Evolutionary conservation across 2,113 vertebrate species (phyloP).

Genomic region (Calyptomena viridis): DNA sequence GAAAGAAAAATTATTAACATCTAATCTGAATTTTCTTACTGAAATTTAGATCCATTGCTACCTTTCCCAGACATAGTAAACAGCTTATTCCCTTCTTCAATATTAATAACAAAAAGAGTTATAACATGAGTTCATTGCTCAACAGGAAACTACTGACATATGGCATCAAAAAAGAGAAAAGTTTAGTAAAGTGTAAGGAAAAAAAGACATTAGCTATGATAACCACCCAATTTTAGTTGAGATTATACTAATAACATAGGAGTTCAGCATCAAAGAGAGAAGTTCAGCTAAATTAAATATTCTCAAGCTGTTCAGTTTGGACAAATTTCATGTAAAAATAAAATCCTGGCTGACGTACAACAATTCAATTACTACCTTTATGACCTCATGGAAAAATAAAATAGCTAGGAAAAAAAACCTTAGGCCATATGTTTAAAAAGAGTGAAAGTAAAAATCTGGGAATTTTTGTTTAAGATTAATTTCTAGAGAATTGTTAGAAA

Average conservation of each 20-base stretch:
- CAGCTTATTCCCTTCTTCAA: not conserved
- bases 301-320: not conserved
- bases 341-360: not conserved
- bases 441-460: not conserved
- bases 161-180: not conserved
- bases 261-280: not conserved
- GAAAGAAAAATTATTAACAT: not conserved
- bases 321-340: not conserved
- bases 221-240: fast-evolving
- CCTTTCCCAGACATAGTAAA: not conserved
- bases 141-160: not conserved
- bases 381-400: not conserved
- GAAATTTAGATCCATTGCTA: not conserved
- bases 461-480: not conserved
- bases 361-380: not conserved
- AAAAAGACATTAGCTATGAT: not conserved
- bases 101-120: not conserved
- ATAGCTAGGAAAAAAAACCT: not conserved
- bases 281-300: not conserved
- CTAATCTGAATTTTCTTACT: not conserved
- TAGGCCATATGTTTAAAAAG: not conserved
- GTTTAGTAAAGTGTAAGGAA: not conserved
- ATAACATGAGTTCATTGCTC: not conserved
- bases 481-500: not conserved
- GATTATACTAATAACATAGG: not conserved